Evolutionary conservation across 1,140 invertebrate species (phyloP).

Genomic region (Stegodyphus mimosarum): DNA sequence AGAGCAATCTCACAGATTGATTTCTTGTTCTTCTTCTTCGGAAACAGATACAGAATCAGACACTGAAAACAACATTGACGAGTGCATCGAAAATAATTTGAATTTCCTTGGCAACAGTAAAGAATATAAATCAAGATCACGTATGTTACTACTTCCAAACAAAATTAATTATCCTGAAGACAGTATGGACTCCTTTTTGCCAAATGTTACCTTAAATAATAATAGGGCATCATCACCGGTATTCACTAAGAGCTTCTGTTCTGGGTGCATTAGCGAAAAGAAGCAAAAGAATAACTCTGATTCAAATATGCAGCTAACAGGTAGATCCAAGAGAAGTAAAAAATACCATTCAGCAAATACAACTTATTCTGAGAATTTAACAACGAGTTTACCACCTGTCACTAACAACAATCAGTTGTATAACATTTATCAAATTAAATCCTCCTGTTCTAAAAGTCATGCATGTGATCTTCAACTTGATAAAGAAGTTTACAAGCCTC

Average conservation of each 20-base stretch:
- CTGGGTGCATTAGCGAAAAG: constrained; percentile 19
- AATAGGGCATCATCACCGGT: background rate
- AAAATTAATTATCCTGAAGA: constrained; percentile 40
- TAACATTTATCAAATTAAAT: no score
- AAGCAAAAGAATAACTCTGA: background rate
- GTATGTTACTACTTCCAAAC: constrained; percentile 11
- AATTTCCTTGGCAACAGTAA: background rate
- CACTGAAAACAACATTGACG: background rate
- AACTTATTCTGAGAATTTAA: no score
- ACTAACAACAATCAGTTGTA: no score
- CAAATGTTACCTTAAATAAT: constrained; percentile 25
- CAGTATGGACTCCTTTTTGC: constrained; percentile 25
- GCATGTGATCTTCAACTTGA: no score
- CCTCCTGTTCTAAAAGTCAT: no score
- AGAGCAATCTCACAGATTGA: constrained; percentile 9
- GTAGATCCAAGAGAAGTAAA: no score
- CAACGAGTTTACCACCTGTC: no score
- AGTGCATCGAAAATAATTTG: background rate
- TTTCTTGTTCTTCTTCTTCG: constrained; percentile 1
- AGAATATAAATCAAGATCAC: background rate
- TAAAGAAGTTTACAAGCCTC: no score
- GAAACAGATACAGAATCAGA: background rate
- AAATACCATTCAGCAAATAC: no score
- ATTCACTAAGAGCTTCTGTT: constrained; percentile 40
- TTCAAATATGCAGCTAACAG: no score